Conservation (phyloP, 1,140 invertebrate genomes). For the Drosophila pectinifera region DNA sequence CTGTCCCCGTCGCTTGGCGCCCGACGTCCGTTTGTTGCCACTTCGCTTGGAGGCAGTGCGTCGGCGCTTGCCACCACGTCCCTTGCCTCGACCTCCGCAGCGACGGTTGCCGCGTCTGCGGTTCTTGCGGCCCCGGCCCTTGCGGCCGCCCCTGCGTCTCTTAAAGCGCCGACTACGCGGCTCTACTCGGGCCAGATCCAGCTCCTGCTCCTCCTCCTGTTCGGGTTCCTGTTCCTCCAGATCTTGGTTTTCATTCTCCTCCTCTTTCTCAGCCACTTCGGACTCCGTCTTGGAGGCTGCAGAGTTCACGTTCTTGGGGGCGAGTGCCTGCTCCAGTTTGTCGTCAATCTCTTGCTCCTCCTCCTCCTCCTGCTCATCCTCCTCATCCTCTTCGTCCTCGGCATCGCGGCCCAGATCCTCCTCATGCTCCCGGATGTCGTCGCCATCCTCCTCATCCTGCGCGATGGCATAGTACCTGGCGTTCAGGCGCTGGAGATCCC, state of each 20-base stretch:
- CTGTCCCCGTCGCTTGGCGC: slow-evolving; percentile 25
- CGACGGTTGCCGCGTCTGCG: slow-evolving; percentile 36
- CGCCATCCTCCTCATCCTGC: slow-evolving; percentile 43
- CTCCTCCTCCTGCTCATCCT: slow-evolving; percentile 41
- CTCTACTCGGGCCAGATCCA: not conserved
- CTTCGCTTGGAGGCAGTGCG: slow-evolving; percentile 15
- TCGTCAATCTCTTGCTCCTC: slow-evolving; percentile 8
- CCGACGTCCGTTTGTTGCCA: slow-evolving; percentile 26
- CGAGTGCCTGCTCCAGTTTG: slow-evolving; percentile 1
- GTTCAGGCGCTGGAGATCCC: slow-evolving; percentile 60
- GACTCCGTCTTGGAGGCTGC: slow-evolving; percentile 30
- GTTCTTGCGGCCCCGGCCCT: slow-evolving; percentile 25
- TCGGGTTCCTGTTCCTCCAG: slow-evolving; percentile 9
- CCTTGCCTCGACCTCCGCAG: slow-evolving; percentile 23
- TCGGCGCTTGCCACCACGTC: slow-evolving; percentile 31
- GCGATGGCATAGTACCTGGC: slow-evolving; percentile 52
- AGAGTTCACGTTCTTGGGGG: not conserved
- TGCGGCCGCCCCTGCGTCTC: slow-evolving; percentile 21
- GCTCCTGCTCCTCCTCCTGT: slow-evolving; percentile 4
- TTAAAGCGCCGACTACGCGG: not conserved
- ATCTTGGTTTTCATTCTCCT: slow-evolving; percentile 22
- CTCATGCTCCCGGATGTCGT: slow-evolving; percentile 63
- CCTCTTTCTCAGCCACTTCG: slow-evolving; percentile 5
- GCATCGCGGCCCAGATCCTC: slow-evolving; percentile 39
- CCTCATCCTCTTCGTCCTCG: slow-evolving; percentile 24